Conservation (phyloP, 2,888 invertebrate species). For the Meiosimyza platycephala region DNA sequence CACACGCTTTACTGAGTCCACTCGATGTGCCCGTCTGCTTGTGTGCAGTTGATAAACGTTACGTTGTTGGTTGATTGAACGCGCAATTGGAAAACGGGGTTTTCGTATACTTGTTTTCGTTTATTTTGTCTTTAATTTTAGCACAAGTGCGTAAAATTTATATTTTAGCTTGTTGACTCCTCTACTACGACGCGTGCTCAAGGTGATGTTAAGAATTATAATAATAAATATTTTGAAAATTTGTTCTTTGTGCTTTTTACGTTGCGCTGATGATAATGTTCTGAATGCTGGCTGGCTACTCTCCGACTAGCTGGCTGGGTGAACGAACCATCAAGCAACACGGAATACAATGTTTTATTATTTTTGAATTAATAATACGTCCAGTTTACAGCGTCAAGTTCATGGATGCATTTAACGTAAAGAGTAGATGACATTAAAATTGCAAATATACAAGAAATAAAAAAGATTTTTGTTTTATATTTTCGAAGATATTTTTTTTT, state of each 20-base stretch:
- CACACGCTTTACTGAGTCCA: neutral
- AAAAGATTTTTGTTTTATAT: too few relatives aligned
- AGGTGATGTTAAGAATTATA: conserved; percentile 9
- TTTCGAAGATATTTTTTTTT: too few relatives aligned
- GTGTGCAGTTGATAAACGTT: neutral
- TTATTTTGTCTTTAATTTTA: conserved; percentile 18
- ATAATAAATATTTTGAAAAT: neutral
- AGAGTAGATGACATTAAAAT: neutral
- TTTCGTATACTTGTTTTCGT: neutral
- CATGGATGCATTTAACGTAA: conserved; percentile 43
- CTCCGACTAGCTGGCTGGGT: conserved; percentile 35
- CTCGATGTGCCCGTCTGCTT: neutral
- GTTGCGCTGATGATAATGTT: neutral
- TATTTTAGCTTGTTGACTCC: neutral
- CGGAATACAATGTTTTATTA: conserved; percentile 20
- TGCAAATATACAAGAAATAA: too few relatives aligned
- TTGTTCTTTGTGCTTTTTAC: conserved; percentile 11
- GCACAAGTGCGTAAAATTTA: conserved; percentile 29
- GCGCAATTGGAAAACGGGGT: conserved; percentile 3
- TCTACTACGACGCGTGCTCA: conserved; percentile 7
- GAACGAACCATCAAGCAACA: conserved; percentile 38
- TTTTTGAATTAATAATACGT: conserved; percentile 50
- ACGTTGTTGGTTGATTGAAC: conserved; percentile 19
- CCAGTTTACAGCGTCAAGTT: conserved; percentile 60
- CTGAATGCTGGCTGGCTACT: conserved; percentile 11